These are phyloP conservation scores for Hemiscyllium ocellatum DNA, from an alignment of 2,113 vertebrate species.

Conservation along the genomic window DNA sequence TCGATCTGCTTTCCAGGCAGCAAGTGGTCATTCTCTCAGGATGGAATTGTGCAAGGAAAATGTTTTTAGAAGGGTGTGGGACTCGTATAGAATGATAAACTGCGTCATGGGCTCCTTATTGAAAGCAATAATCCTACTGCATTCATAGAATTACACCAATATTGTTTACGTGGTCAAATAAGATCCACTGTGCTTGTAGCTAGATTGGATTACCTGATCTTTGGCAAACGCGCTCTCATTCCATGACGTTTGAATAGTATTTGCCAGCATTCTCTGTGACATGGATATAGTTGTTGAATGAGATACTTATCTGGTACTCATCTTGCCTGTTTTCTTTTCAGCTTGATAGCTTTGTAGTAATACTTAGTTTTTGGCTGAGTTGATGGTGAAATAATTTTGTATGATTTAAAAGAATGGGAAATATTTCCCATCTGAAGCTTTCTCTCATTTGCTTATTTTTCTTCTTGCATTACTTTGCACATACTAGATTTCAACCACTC, in stretches of 20 bases:
- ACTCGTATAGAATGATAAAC: background rate
- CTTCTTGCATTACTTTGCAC: background rate
- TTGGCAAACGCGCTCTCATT: background rate
- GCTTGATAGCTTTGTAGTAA: conserved; percentile 1
- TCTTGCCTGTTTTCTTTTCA: background rate
- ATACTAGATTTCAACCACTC: background rate
- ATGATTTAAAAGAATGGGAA: background rate
- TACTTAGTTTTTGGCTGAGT: background rate
- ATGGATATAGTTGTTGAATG: conserved; percentile 4
- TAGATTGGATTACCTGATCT: background rate
- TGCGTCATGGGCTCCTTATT: background rate
- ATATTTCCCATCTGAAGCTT: background rate
- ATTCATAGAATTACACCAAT: background rate
- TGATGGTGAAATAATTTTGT: background rate
- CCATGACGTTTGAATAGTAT: conserved; percentile 25
- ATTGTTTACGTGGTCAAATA: background rate
- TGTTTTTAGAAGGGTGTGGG: background rate
- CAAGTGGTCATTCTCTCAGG: background rate
- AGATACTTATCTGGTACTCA: background rate
- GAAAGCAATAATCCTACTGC: background rate
- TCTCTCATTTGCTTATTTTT: background rate
- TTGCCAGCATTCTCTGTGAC: background rate
- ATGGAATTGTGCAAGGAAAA: background rate
- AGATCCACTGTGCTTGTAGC: background rate
- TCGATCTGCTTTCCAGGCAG: background rate